phyloP scores from a whole-genome alignment of 2,797 vertebrate genomes.

The Rachycentron canadum region DNA sequence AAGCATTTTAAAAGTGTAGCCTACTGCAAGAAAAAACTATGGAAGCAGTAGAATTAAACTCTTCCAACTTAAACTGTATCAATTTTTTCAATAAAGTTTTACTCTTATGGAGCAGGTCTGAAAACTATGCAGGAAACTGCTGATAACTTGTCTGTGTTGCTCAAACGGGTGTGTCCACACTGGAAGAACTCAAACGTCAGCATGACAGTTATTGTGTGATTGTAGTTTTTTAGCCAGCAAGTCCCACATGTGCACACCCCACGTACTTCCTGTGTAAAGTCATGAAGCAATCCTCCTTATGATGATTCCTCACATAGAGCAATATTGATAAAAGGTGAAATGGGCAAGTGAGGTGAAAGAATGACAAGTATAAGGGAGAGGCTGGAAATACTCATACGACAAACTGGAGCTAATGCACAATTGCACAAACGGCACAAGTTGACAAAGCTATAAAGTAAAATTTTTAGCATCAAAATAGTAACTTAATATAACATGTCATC shows the following conservation, averaged over 20 bases:
- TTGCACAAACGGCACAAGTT: background rate
- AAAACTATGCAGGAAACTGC: no score
- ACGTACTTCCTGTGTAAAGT: slow-evolving; percentile 65
- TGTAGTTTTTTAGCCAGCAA: slow-evolving; percentile 36
- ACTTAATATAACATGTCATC: background rate
- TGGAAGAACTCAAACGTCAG: slow-evolving; percentile 53
- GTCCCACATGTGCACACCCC: background rate
- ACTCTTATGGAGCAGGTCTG: background rate
- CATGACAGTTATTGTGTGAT: slow-evolving; percentile 42
- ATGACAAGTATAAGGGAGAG: slow-evolving; percentile 2
- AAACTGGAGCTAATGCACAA: background rate
- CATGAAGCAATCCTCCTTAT: slow-evolving; percentile 58
- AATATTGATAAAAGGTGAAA: slow-evolving; percentile 40
- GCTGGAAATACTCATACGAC: background rate
- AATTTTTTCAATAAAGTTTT: background rate
- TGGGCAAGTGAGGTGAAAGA: slow-evolving; percentile 13
- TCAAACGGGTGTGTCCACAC: slow-evolving; percentile 65
- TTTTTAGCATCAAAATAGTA: background rate
- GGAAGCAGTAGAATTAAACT: background rate
- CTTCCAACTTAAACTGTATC: slow-evolving; percentile 8
- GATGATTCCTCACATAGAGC: slow-evolving; percentile 30
- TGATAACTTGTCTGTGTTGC: slow-evolving; percentile 47
- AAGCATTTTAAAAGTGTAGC: background rate
- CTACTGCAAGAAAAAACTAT: background rate
- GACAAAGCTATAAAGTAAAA: background rate